A percentile compares a stretch with the other conserved stretches of the same genome.
These are phyloP conservation scores for Nibea albiflora DNA, from an alignment of 2,113 vertebrate species.

Conservation along the genomic window DNA sequence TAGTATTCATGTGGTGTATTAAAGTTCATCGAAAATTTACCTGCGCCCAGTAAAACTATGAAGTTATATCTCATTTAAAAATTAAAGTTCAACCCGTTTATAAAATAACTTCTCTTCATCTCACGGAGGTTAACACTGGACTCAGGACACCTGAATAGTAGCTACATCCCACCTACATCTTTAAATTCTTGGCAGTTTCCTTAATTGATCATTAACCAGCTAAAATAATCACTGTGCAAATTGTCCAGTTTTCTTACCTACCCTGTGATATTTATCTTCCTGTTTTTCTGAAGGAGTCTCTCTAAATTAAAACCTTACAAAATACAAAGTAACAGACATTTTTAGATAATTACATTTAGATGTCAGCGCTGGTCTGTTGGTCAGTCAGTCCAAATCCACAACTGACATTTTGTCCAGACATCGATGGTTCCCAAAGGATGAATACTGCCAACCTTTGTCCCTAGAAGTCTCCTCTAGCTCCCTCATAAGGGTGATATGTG, in stretches of 20 bases:
- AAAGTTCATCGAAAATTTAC: conserved; percentile 23
- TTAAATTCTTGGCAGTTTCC: not conserved
- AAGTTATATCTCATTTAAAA: conserved; percentile 9
- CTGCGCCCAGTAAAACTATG: conserved; percentile 11
- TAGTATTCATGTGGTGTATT: conserved; percentile 20
- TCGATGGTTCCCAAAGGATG: not conserved
- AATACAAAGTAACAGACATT: not conserved
- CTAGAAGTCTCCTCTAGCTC: not conserved
- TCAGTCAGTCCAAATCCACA: not conserved
- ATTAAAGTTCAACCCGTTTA: conserved; percentile 1
- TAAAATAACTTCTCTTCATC: not conserved
- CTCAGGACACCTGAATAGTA: not conserved
- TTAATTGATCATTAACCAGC: not conserved
- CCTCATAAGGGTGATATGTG: not conserved
- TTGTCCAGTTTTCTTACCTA: too few relatives aligned
- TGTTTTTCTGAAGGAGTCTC: too few relatives aligned
- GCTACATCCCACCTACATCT: not conserved
- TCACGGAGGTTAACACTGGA: not conserved
- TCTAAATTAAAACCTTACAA: not conserved
- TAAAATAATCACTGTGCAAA: not conserved
- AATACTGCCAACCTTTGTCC: not conserved
- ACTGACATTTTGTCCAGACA: not conserved
- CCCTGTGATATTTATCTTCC: too few relatives aligned
- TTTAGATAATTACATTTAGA: not conserved
- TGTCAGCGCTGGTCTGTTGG: not conserved